Percentiles rank a stretch among this genome's conserved stretches.
Conservation (phyloP, 2,113 vertebrate genomes). For the Tragelaphus imberbis region DNA sequence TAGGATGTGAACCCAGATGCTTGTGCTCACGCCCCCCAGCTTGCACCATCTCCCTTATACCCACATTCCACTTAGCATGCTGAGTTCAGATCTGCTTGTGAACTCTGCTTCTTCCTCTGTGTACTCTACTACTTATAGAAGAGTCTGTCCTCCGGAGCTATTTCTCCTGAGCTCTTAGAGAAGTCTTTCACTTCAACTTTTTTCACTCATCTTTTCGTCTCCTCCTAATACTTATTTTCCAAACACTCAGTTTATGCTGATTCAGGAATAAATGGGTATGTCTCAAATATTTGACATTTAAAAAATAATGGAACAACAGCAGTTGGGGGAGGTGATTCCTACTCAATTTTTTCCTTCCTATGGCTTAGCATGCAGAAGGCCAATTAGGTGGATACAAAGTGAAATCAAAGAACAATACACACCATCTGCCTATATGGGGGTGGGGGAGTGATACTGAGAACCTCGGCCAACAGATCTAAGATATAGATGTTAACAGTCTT, state of each 20-base stretch:
- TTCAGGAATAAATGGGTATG: background rate
- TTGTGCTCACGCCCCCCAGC: background rate
- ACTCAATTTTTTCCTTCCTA: background rate
- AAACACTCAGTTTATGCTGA: background rate
- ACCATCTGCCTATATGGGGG: background rate
- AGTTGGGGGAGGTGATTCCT: background rate
- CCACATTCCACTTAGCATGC: accelerated
- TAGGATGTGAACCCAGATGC: background rate
- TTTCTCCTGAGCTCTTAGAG: background rate
- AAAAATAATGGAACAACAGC: background rate
- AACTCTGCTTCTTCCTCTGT: background rate
- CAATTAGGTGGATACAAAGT: background rate
- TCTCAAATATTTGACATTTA: background rate
- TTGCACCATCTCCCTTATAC: background rate
- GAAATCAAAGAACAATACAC: background rate
- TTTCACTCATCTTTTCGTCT: background rate
- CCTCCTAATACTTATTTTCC: background rate
- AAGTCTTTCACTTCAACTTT: background rate
- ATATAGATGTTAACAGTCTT: background rate
- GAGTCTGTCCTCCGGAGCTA: background rate
- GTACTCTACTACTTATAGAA: background rate
- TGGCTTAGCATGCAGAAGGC: background rate
- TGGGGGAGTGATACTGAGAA: background rate
- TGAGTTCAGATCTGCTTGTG: background rate
- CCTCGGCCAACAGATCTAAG: background rate